Evolutionary conservation across 30 jellyfish, hydroid and myxozoan genomes (phyloP), one percentile per base, ranked within the genome.

Genomic region (Mastigias papua): DNA sequence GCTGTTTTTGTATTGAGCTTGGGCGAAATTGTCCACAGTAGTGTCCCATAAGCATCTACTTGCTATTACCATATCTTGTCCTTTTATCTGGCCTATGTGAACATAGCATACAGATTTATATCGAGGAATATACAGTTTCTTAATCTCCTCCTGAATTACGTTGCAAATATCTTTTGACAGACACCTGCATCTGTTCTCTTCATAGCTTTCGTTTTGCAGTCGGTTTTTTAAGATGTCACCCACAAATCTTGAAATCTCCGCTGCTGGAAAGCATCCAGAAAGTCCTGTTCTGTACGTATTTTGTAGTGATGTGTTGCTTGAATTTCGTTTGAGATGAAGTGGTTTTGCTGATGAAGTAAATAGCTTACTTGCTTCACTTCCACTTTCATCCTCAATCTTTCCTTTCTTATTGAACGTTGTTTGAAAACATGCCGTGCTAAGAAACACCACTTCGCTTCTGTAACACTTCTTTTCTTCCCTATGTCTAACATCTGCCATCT

Each of bases 21-120:
- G 20, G n/a, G 88, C 94, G 25, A 30, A 85, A 34, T 73, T 72
- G 29, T 72, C 94, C 9, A 50, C 61, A 37, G 72, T 85, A 10
- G 82, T 61, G 62, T 85, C 94, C 94, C 94, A 85, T 60, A 85
- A 22, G 46, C 94, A 85, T 37, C 82, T 72, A 60, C 88, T 85
- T 25, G 88, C 94, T 21, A 75, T 34, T 21, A 37, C 65, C 76
- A 62, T 73, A 32, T 61, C 88, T 46, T 72, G 88, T 1, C 83
- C 88, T 25, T 29, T 34, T 16, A 85, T 35, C 29, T 85, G 75
- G 23, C 88, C 94, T 65, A 85, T 71, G 48, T 85, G 94, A 4
- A 85, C 94, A 66, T 85, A 85, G 30, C 94, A 57, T 7, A 85
- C 88, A 34, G 73, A 22, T 25, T 85, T 85, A 26, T 35, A 85